Percentiles rank a stretch among this genome's conserved stretches.
phyloP scores from a whole-genome alignment of 1,140 invertebrate genomes.

The Dinoponera quadriceps region DNA sequence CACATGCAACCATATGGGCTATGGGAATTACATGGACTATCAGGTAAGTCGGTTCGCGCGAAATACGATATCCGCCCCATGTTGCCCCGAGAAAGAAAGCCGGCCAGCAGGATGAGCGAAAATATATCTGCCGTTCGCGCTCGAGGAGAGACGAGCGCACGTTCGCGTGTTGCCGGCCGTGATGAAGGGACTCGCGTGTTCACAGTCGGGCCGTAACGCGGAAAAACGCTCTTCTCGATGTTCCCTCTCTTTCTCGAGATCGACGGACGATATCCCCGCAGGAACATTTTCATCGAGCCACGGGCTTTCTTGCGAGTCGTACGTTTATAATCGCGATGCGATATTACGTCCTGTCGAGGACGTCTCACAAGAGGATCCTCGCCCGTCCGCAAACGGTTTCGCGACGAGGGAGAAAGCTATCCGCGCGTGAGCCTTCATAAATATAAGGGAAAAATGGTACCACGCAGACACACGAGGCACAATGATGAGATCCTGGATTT shows the following conservation, averaged over 20 bases:
- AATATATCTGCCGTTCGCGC: neutral
- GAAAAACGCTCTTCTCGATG: neutral
- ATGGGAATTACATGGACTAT: constrained; percentile 95
- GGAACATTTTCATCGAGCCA: neutral
- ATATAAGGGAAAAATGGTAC: constrained; percentile 21
- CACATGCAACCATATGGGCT: constrained; percentile 96
- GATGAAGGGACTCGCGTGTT: no score
- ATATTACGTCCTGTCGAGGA: constrained; percentile 31
- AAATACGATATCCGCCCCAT: neutral
- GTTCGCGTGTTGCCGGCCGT: no score
- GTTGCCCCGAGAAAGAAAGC: neutral
- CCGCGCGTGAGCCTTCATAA: constrained; percentile 23
- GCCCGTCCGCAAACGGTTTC: constrained; percentile 23
- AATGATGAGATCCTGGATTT: constrained; percentile 38
- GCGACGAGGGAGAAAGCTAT: neutral
- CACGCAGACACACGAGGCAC: constrained; percentile 14
- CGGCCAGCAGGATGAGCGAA: neutral
- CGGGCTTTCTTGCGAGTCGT: constrained; percentile 22
- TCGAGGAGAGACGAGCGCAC: neutral
- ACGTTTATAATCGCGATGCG: constrained; percentile 27
- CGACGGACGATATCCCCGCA: neutral
- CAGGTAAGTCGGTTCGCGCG: constrained; percentile 87
- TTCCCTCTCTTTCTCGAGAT: constrained; percentile 1
- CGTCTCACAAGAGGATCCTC: constrained; percentile 2
- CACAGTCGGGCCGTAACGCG: no score